These are phyloP conservation scores for Theristicus caerulescens DNA, from an alignment of 2,113 vertebrate genomes.

Conservation along the genomic window DNA sequence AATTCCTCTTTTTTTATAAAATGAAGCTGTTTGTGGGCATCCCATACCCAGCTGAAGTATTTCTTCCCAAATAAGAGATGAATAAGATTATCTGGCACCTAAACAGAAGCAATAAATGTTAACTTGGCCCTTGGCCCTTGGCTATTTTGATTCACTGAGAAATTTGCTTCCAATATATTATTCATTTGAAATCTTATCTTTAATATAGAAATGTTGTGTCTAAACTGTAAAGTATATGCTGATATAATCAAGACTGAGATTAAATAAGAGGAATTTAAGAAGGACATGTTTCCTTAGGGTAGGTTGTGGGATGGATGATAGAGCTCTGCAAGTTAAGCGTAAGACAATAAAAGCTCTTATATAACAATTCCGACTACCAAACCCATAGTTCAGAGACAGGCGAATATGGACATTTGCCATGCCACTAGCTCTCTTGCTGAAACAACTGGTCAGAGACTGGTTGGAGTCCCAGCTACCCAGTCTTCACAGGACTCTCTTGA, in stretches of 20 bases:
- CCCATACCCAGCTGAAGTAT: not conserved
- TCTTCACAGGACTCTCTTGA: not conserved
- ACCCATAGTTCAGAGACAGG: not conserved
- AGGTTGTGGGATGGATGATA: not conserved
- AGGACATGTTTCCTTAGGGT: not conserved
- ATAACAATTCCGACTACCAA: not conserved
- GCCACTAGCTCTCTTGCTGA: not conserved
- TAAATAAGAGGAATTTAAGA: not conserved
- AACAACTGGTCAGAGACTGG: not conserved
- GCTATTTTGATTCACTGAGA: not conserved
- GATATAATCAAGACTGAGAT: not conserved
- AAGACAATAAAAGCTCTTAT: not conserved
- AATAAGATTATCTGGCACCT: not conserved
- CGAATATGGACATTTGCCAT: rapidly evolving
- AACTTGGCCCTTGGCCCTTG: not conserved
- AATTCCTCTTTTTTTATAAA: not conserved
- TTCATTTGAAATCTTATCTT: not conserved
- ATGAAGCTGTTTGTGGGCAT: not conserved
- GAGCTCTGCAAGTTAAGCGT: not conserved
- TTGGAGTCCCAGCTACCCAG: not conserved
- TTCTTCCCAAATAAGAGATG: not conserved
- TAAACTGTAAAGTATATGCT: not conserved
- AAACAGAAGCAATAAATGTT: not conserved
- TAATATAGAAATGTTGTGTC: not conserved
- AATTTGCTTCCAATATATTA: not conserved